phyloP scores from a whole-genome alignment of 2,797 vertebrate species.

The Amniataba percoides region DNA sequence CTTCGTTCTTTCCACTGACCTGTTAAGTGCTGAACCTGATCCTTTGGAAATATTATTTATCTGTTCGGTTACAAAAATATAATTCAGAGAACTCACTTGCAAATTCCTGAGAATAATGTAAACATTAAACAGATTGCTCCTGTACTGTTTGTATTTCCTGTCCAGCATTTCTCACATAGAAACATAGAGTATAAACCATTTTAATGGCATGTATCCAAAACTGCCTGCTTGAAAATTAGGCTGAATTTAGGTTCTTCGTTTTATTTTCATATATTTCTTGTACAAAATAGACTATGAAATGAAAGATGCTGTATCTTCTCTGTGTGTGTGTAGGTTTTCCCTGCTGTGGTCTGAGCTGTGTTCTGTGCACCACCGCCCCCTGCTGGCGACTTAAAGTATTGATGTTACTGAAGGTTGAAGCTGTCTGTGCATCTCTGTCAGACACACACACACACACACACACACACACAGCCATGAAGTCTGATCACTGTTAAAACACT shows the following conservation, averaged over 20 bases:
- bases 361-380: slow-evolving; percentile 62
- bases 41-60: neutral
- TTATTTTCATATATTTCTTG: neutral
- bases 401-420: neutral
- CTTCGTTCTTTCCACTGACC: neutral
- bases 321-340: neutral
- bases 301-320: neutral
- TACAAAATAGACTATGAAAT: neutral
- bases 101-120: neutral
- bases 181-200: neutral
- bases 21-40: neutral
- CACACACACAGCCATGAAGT: rapidly evolving
- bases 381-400: slow-evolving; percentile 41
- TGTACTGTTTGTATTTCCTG: neutral
- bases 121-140: neutral
- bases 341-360: neutral
- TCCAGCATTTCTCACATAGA: neutral
- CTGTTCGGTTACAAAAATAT: neutral
- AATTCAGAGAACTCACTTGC: neutral
- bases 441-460: rapidly evolving
- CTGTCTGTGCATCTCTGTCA: neutral
- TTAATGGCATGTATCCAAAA: neutral
- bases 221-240: neutral
- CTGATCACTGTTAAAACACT: neutral
- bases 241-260: too few relatives aligned